Evolutionary conservation across 64 coral and sea anemone species (phyloP).

Genomic region (Montipora capricornis): DNA sequence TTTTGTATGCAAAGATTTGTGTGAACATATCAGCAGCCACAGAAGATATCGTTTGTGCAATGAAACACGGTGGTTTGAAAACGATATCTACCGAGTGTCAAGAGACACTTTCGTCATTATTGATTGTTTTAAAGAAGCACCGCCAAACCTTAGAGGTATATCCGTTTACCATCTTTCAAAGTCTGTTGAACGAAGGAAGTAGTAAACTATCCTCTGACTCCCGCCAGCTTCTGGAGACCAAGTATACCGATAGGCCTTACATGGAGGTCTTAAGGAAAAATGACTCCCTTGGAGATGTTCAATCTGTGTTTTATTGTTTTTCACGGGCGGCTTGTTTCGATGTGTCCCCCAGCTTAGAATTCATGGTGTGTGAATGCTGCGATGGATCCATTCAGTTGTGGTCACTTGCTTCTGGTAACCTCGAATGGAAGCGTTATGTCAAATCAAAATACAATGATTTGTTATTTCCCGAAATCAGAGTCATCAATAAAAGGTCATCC

Average conservation of each 20-base stretch:
- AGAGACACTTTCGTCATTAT: no score
- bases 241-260: neutral
- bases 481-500: neutral
- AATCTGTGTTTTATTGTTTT: neutral
- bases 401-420: neutral
- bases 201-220: neutral
- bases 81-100: no score
- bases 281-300: neutral
- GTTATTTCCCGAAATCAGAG: no score
- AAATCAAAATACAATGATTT: no score
- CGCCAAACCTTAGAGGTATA: no score
- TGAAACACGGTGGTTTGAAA: no score
- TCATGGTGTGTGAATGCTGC: conserved; percentile 16
- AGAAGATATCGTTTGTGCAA: no score
- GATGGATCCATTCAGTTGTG: conserved; percentile 20
- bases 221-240: neutral
- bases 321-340: conserved; percentile 8
- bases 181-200: conserved; percentile 17
- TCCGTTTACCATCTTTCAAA: no score
- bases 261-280: neutral
- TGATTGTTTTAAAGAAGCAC: no score
- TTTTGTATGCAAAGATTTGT: no score
- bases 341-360: neutral
- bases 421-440: neutral
- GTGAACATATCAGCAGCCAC: no score